Conservation (phyloP, 2,113 vertebrate species). For the Apteryx owenii region DNA sequence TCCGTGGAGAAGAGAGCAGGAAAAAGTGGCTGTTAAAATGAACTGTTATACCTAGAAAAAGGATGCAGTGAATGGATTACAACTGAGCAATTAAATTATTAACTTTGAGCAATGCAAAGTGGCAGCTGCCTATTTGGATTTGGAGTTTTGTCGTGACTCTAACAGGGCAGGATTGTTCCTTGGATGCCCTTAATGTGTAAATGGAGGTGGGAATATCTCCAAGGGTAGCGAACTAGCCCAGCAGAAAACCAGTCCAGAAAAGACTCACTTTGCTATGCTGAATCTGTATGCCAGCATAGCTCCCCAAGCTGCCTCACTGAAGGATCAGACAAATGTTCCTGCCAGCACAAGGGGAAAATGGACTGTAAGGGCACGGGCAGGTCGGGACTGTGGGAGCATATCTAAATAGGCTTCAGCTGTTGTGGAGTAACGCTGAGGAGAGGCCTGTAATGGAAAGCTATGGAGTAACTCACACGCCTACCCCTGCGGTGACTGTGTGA, state of each 20-base stretch:
- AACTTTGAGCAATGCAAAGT: not conserved
- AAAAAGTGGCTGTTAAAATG: not conserved
- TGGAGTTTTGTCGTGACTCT: not conserved
- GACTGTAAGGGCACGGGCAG: not conserved
- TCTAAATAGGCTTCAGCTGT: not conserved
- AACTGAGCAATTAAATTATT: not conserved
- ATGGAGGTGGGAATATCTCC: not conserved
- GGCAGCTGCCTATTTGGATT: not conserved
- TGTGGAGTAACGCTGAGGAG: not conserved
- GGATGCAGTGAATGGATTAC: not conserved
- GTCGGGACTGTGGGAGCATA: not conserved
- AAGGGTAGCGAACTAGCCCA: not conserved
- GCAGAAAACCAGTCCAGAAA: not conserved
- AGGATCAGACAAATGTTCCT: not conserved
- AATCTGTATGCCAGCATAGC: not conserved
- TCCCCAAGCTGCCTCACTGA: not conserved
- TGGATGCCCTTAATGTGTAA: not conserved
- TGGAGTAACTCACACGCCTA: not conserved
- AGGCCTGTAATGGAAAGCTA: not conserved
- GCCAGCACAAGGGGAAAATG: not conserved
- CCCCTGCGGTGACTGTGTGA: not conserved
- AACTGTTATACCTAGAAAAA: not conserved
- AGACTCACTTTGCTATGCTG: not conserved
- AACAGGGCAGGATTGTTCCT: not conserved
- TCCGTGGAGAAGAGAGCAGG: not conserved